Evolutionary conservation across 92 coral and sea anemone species (phyloP).

Genomic region (Porites divaricata): DNA sequence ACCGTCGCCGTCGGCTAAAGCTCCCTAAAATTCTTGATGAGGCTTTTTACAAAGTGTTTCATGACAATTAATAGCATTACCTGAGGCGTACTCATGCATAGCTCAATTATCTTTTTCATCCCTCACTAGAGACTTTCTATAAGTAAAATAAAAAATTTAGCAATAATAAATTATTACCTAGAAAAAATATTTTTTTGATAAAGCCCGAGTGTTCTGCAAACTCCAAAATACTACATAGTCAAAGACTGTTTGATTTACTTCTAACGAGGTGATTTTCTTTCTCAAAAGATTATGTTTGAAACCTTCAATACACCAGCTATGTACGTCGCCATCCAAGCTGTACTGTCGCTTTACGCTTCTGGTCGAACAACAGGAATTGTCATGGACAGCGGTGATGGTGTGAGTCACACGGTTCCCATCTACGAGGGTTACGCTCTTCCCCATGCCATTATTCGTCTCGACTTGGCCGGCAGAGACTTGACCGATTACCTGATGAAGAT

Average conservation of each 20-base stretch:
- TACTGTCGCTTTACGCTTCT: constrained; percentile 90
- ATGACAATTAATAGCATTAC: too few species aligned
- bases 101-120: too few species aligned
- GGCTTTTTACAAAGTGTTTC: too few species aligned
- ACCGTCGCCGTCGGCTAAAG: too few species aligned
- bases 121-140: too few species aligned
- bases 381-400: constrained; percentile 98
- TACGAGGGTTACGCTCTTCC: constrained; percentile 98
- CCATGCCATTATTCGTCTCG: constrained; percentile 95
- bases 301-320: constrained; percentile 93
- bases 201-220: too few species aligned
- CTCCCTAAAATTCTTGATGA: too few species aligned
- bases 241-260: too few species aligned
- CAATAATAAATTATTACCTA: too few species aligned
- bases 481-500: constrained; percentile 98
- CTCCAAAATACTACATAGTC: background rate
- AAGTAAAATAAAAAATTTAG: too few species aligned
- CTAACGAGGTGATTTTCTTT: background rate
- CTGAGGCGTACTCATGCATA: too few species aligned
- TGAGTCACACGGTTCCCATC: constrained; percentile 98
- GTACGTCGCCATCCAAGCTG: constrained; percentile 96
- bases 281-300: constrained; percentile 87
- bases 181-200: too few species aligned
- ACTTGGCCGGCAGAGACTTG: constrained; percentile 96
- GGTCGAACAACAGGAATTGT: constrained; percentile 98